Base-by-base conservation (phyloP, 2,797 vertebrate species). In the Manis crassicaudata region DNA sequence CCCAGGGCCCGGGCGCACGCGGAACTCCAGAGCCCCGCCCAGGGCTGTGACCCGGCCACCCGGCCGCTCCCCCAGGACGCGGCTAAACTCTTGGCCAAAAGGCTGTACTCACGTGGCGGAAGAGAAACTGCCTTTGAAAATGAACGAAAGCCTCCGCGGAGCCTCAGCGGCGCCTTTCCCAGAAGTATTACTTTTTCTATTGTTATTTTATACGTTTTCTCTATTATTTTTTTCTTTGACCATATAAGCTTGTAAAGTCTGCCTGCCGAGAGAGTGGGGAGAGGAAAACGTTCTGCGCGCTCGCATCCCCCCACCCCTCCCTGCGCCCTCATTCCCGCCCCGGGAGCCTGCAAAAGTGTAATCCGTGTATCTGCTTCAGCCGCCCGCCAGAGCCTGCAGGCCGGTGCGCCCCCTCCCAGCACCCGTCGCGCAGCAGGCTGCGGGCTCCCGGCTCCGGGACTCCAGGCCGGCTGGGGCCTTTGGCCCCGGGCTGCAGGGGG, bases 31-130 rank as follows among this genome's bases (percentile, higher is more conserved):
- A 96, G 94, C 87, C 72, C 73, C 32, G 77, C 88, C 90, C n/a
- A 7, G 76, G 88, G 92, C 91, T 52, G 0, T 13, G 93, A 95
- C 96, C 91, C 12, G 18, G 73, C 88, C 40, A 50, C 82, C 79
- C 29, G 54, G 88, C 86, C 56, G 88, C 94, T 97, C 91, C 95
- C 96, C 90, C 43, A 92, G 97, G 97, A 97, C 96, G 90, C 73
- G 97, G 97, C 97, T 95, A 98, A 98, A 98, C 98, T 98, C 98
- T 98, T 96, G 98, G 98, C 98, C 98, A 98, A 98, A 98, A 98
- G 98, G 98, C 98, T 98, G 98, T 98, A 98, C 98, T 98, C 98
- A 98, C 35, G 98, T 98, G 97, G 98, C 97, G 90, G 96, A 98
- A 95, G 79, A 88, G 86, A 96, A 96, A 95, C 91, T 95, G 79